Percentiles rank a stretch among this genome's conserved stretches.
Evolutionary conservation across 2,888 invertebrate genomes (phyloP).

Genomic region (Tridacna crocea): DNA sequence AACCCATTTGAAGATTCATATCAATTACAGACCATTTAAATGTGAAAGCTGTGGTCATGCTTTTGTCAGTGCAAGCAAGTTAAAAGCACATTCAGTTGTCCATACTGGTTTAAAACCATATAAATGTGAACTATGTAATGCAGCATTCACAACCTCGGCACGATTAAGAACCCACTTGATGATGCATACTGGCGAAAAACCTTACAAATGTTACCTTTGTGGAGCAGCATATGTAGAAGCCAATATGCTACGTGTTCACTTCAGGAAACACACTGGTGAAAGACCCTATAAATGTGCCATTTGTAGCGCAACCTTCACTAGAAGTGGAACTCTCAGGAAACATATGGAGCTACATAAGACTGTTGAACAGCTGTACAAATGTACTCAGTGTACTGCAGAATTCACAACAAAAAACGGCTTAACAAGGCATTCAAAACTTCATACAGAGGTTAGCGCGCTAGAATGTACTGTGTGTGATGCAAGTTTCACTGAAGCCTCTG

Average conservation of each 20-base stretch:
- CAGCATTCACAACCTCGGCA: not conserved
- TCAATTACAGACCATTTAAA: not conserved
- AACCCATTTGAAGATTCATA: not conserved
- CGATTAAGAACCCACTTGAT: not conserved
- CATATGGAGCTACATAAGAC: not conserved
- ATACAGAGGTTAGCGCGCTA: not conserved
- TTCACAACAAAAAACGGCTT: not conserved
- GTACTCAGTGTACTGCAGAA: not conserved
- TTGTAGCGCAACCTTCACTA: not conserved
- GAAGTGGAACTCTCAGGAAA: not conserved
- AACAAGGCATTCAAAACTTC: not conserved
- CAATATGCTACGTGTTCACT: not conserved
- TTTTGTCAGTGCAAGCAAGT: not conserved
- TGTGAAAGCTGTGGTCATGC: not conserved
- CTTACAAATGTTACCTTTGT: not conserved
- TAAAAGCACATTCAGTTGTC: not conserved
- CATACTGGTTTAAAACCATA: not conserved
- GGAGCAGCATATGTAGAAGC: not conserved
- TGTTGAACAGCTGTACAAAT: not conserved
- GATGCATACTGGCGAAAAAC: not conserved
- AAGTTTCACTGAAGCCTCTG: too few relatives aligned
- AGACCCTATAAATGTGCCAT: not conserved
- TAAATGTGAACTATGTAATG: constrained; percentile 2
- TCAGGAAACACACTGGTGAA: not conserved
- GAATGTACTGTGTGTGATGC: not conserved